Evolutionary conservation across 2,113 vertebrate species (phyloP).

Genomic region (Mus pahari): DNA sequence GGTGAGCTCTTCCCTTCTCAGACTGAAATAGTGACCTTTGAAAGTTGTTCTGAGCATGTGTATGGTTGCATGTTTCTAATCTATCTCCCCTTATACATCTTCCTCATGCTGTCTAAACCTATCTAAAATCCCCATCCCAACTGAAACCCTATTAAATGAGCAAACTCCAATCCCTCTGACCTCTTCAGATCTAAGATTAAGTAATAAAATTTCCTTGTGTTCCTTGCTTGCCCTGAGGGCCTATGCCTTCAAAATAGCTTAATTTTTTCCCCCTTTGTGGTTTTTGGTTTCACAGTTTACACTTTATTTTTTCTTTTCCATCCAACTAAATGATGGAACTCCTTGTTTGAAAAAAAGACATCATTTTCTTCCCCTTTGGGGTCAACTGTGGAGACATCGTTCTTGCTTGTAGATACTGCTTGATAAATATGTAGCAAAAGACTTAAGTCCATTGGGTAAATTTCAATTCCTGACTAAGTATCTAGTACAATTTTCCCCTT

Average conservation of each 20-base stretch:
- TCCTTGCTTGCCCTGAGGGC: neutral
- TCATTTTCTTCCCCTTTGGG: neutral
- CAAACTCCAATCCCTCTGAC: neutral
- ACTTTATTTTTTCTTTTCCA: neutral
- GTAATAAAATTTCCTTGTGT: neutral
- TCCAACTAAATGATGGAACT: neutral
- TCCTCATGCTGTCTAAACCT: neutral
- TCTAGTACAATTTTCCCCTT: neutral
- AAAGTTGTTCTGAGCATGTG: neutral
- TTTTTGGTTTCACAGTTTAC: neutral
- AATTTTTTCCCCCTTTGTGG: neutral
- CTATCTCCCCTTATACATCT: neutral
- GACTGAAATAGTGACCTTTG: neutral
- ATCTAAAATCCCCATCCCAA: neutral
- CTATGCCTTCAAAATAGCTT: neutral
- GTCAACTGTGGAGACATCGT: neutral
- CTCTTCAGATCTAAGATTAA: neutral
- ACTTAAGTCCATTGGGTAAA: neutral
- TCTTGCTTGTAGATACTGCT: neutral
- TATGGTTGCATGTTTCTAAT: neutral
- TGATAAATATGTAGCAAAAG: neutral
- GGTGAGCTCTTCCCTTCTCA: neutral
- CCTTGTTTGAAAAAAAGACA: neutral
- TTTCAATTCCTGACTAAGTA: constrained; percentile 36
- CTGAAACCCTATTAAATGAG: neutral